phyloP scores from a whole-genome alignment of 1,140 invertebrate species.

The Dufourea novaeangliae region DNA sequence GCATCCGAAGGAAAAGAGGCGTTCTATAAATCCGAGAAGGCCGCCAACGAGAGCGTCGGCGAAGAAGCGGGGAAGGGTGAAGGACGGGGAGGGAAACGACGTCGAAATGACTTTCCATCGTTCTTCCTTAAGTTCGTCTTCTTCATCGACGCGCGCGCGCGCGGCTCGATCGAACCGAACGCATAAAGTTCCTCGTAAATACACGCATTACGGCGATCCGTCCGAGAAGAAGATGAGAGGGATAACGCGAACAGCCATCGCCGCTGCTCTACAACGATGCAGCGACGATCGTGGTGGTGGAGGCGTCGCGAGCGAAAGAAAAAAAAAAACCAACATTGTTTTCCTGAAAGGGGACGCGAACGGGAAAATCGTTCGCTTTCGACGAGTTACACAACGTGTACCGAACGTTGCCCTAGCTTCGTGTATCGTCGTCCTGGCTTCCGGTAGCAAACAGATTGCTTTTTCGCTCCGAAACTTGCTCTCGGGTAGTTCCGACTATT shows the following conservation, averaged over 20 bases:
- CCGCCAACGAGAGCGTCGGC: neutral
- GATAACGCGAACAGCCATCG: constrained; percentile 19
- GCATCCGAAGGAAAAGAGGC: constrained; percentile 25
- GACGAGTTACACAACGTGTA: neutral
- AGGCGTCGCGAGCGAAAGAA: neutral
- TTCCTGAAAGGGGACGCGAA: no score
- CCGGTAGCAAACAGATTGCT: constrained; percentile 36
- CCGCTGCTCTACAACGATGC: no score
- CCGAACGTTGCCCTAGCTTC: constrained; percentile 1
- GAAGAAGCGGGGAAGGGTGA: neutral
- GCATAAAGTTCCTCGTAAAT: constrained; percentile 53
- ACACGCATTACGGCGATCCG: constrained; percentile 48
- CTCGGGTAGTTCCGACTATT: constrained; percentile 27
- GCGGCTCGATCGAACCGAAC: constrained; percentile 40
- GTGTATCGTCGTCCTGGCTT: constrained; percentile 12
- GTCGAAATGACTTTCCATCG: constrained; percentile 59
- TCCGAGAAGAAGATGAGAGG: constrained; percentile 33
- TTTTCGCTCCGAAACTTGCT: constrained; percentile 34
- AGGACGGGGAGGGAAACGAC: constrained; percentile 11
- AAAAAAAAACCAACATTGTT: no score
- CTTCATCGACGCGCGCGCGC: constrained; percentile 51
- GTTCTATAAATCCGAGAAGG: constrained; percentile 31
- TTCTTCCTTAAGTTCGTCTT: constrained; percentile 49
- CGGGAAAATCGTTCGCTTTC: no score
- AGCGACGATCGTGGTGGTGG: no score